Base-by-base conservation (phyloP, 1,140 invertebrate species). In the Drosophila guanche region DNA sequence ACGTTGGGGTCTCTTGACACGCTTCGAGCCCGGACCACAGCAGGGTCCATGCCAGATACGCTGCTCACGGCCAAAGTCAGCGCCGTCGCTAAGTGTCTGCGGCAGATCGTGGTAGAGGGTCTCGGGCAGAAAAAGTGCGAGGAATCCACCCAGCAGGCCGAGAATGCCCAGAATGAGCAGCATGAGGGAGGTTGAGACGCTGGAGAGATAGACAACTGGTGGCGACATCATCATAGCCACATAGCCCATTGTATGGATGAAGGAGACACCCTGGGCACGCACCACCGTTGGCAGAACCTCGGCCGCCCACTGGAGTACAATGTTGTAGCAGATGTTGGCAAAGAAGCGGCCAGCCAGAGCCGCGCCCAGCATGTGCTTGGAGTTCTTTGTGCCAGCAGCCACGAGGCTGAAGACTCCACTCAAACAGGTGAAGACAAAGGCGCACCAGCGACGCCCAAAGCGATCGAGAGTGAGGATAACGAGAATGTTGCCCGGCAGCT, bases 321-420 rank as follows among this genome's bases (percentile, higher is more conserved):
- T 97, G 89, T 97, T 97, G 90, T 97, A 97, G 0, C 96, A 96
- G 29, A 97, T 96, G 74, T 97, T 97, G 12, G 97, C 95, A 63
- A 95, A 95, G 71, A 97, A 96, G 25, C 97, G 92, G 1, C 96
- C 96, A 12, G 95, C 91, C 72, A 98, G 95, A 0, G 96, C 96
- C 5, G 96, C 89, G 0, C 93, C 92, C 0, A 95, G 95, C 67
- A 95, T 94, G 4, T 93, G 93, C 27, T 93, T 92, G 50, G 94
- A 94, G 37, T 93, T 77, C 1, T 94, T 94, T 0, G 95, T 94
- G 40, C 93, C 92, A 2, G 94, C 94, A 4, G 96, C 95, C 47
- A 96, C 91, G 8, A 97, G 90, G 90, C 96, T 97, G 92, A 97
- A 97, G 4, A 96, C 89, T 6, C 96, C 97, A 71, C 96, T 96